phyloP scores from a whole-genome alignment of 2,888 invertebrate genomes.

The Cephus runcator region DNA sequence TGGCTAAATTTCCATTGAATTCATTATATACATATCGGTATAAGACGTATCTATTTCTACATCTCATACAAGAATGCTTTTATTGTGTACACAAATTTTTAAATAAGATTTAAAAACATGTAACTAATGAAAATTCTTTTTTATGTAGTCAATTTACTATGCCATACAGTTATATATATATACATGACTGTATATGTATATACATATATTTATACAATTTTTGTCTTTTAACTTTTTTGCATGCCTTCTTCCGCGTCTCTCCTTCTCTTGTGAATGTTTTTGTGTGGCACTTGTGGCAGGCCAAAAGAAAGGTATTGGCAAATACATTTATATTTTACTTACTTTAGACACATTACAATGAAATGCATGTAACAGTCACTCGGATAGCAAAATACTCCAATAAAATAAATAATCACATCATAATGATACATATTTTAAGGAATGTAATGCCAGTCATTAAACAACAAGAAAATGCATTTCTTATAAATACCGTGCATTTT shows the following conservation, averaged over 20 bases:
- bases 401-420: too few species aligned
- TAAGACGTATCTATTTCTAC: neutral
- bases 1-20: neutral
- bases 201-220: conserved; percentile 54
- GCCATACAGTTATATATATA: neutral
- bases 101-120: neutral
- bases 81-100: neutral
- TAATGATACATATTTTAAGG: too few species aligned
- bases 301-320: conserved; percentile 74
- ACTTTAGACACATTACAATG: conserved; percentile 53
- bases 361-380: neutral
- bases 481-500: too few species aligned
- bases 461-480: neutral
- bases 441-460: neutral
- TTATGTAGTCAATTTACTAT: neutral
- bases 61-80: neutral
- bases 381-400: neutral
- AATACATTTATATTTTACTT: conserved; percentile 62
- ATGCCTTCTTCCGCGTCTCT: conserved; percentile 76
- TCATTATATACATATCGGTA: neutral
- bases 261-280: conserved; percentile 78
- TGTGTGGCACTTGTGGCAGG: conserved; percentile 78
- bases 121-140: neutral
- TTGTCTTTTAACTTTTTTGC: conserved; percentile 69
- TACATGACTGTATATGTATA: conserved; percentile 21